phyloP scores from a whole-genome alignment of 2,797 vertebrate genomes.

The Acipenser oxyrinchus region DNA sequence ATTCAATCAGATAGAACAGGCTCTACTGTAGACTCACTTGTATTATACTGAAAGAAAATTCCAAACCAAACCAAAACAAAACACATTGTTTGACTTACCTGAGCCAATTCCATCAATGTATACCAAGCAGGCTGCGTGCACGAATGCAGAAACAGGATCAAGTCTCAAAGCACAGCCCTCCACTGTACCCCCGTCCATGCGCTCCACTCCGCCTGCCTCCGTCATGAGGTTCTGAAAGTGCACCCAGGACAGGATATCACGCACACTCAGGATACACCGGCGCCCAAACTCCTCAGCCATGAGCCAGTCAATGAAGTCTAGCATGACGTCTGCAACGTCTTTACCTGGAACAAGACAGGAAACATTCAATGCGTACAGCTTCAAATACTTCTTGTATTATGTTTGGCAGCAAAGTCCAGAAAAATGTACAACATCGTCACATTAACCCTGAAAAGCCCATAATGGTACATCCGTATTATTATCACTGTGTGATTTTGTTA shows the following conservation, averaged over 20 bases:
- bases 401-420: no score
- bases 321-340: slow-evolving; percentile 79
- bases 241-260: slow-evolving; percentile 90
- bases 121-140: slow-evolving; percentile 88
- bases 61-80: no score
- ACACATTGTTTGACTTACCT: slow-evolving; percentile 50
- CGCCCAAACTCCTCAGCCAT: slow-evolving; percentile 80
- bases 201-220: slow-evolving; percentile 46
- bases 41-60: no score
- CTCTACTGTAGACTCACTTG: no score
- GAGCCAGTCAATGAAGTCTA: slow-evolving; percentile 93
- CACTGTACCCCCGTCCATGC: slow-evolving; percentile 48
- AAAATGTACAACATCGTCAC: no score
- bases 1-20: no score
- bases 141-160: slow-evolving; percentile 69
- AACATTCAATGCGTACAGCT: background rate
- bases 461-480: no score
- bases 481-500: no score
- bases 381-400: background rate
- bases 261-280: slow-evolving; percentile 79
- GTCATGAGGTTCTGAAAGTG: slow-evolving; percentile 80
- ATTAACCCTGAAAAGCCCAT: no score
- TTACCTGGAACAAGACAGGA: slow-evolving; percentile 47
- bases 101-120: slow-evolving; percentile 91
- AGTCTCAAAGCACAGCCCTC: slow-evolving; percentile 46